Conservation (phyloP, 1,140 invertebrate species). For the Rhyacophila brunnea region DNA sequence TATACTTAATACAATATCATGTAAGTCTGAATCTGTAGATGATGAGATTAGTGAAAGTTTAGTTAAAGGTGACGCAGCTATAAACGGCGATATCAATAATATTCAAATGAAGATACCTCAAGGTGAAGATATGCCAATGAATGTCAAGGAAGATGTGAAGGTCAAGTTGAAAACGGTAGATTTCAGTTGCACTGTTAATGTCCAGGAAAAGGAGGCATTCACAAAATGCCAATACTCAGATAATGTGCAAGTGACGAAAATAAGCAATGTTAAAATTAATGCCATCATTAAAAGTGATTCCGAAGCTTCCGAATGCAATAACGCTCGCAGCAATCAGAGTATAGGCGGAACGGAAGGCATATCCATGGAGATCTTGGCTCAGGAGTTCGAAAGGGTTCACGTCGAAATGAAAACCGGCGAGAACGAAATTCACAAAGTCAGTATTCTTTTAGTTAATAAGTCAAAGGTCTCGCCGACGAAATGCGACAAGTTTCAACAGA, state of each 20-base stretch:
- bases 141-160: neutral
- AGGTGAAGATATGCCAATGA: no score
- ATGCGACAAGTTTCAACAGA: constrained; percentile 24
- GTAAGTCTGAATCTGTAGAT: no score
- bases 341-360: constrained; percentile 7
- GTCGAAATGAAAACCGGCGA: constrained; percentile 34
- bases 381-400: constrained; percentile 32
- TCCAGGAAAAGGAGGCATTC: constrained; percentile 14
- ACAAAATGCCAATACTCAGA: constrained; percentile 12
- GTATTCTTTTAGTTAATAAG: constrained; percentile 33
- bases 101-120: neutral
- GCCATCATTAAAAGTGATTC: constrained; percentile 24
- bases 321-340: neutral
- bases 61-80: no score
- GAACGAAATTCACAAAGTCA: constrained; percentile 30
- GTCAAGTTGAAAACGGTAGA: constrained; percentile 19
- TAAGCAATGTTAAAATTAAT: constrained; percentile 25
- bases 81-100: no score
- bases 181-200: constrained; percentile 25
- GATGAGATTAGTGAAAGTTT: no score
- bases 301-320: neutral
- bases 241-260: constrained; percentile 3
- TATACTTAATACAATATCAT: no score
- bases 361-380: constrained; percentile 22
- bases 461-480: constrained; percentile 19